Evolutionary conservation across 2,888 invertebrate species (phyloP).

Genomic region (Agriopis marginaria): DNA sequence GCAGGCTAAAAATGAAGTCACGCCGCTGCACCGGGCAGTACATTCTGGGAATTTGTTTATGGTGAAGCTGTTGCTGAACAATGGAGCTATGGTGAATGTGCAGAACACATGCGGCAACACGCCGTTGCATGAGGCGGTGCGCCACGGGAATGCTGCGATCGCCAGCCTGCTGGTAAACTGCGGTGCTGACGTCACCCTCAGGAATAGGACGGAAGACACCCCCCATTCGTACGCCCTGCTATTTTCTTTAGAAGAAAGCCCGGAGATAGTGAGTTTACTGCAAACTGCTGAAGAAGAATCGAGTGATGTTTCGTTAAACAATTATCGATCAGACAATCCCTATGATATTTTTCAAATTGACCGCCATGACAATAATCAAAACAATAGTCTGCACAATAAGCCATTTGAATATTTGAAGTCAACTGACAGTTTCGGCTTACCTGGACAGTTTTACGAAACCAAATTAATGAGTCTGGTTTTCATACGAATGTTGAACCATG

Average conservation of each 20-base stretch:
- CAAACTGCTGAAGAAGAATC: not conserved
- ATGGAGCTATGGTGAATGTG: not conserved
- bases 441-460: conserved; percentile 48
- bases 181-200: conserved; percentile 16
- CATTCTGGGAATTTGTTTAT: not conserved
- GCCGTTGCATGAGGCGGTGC: not conserved
- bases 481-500: conserved; percentile 50
- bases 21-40: not conserved
- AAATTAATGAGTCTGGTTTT: conserved; percentile 53
- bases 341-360: not conserved
- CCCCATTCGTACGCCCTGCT: conserved; percentile 31
- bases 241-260: conserved; percentile 14
- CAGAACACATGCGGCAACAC: not conserved
- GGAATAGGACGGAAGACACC: conserved; percentile 43
- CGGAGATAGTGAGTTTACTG: conserved; percentile 25
- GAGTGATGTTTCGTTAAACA: not conserved
- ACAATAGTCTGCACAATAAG: not conserved
- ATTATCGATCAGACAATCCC: not conserved
- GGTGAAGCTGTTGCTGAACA: not conserved
- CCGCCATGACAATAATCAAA: not conserved
- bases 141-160: not conserved
- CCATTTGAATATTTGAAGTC: conserved; percentile 33
- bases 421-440: conserved; percentile 38
- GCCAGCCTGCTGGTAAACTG: not conserved
- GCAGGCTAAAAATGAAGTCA: not conserved